Evolutionary conservation across 2,888 invertebrate species (phyloP).

Genomic region (Drosophila koepferae): DNA sequence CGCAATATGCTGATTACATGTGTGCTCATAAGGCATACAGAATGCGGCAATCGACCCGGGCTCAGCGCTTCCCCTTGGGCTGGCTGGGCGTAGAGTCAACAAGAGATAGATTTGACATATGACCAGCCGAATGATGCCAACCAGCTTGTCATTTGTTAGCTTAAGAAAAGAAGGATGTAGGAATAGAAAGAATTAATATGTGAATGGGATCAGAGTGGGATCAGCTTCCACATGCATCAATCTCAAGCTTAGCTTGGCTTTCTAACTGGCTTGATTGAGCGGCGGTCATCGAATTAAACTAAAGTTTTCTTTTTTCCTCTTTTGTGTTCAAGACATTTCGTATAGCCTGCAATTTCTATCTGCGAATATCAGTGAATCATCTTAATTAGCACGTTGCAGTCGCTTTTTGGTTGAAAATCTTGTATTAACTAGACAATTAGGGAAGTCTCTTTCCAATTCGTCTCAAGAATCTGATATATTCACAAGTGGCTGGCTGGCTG

Average conservation of each 20-base stretch:
- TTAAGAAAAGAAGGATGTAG: constrained; percentile 3
- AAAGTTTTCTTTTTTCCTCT: not conserved
- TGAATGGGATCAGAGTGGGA: constrained; percentile 16
- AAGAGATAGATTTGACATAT: constrained; percentile 38
- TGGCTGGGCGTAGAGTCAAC: constrained; percentile 34
- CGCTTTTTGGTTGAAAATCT: too few relatives aligned
- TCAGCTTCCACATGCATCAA: constrained; percentile 39
- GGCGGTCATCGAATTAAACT: not conserved
- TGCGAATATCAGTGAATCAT: not conserved
- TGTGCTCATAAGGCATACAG: not conserved
- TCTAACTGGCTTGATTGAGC: not conserved
- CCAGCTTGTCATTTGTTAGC: constrained; percentile 48
- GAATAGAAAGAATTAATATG: not conserved
- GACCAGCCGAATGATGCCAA: constrained; percentile 20
- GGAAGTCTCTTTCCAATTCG: not conserved
- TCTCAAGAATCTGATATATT: not conserved
- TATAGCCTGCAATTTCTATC: not conserved
- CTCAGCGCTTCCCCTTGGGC: too few relatives aligned
- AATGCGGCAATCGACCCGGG: too few relatives aligned
- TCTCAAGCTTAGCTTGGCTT: not conserved
- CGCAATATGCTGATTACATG: constrained; percentile 38
- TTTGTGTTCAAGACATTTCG: not conserved
- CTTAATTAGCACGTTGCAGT: not conserved
- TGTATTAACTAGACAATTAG: too few relatives aligned
- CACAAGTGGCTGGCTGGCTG: not conserved